Conservation (phyloP, 2,113 vertebrate genomes). For the Mionectes macconnelli region DNA sequence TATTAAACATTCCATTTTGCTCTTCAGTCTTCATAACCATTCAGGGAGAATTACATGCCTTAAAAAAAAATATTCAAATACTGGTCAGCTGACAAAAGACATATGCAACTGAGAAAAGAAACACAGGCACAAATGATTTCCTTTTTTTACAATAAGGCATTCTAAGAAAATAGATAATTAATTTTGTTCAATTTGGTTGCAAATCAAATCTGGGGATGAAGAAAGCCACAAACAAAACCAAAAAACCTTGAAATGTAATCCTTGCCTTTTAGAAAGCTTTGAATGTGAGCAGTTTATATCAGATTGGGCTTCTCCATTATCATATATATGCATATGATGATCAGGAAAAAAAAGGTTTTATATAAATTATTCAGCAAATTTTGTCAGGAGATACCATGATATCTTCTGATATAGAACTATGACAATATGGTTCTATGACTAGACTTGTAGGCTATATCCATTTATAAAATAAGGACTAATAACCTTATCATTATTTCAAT, state of each 20-base stretch:
- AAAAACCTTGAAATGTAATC: not conserved
- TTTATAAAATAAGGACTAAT: not conserved
- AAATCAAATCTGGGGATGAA: not conserved
- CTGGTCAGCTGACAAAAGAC: not conserved
- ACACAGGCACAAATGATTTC: rapidly evolving
- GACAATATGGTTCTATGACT: not conserved
- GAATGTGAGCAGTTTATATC: not conserved
- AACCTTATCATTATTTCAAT: not conserved
- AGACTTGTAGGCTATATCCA: not conserved
- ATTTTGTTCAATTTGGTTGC: not conserved
- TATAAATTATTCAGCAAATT: not conserved
- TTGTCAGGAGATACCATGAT: not conserved
- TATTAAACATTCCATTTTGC: not conserved
- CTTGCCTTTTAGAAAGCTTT: not conserved
- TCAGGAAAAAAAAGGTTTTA: not conserved
- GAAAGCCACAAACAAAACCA: not conserved
- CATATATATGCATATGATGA: not conserved
- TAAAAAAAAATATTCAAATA: not conserved
- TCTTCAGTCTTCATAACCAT: not conserved
- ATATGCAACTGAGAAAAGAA: not conserved
- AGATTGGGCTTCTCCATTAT: not conserved
- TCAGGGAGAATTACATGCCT: not conserved
- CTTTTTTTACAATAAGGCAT: not conserved
- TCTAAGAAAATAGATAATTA: not conserved
- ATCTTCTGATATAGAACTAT: not conserved